Conservation (phyloP, 2,888 invertebrate genomes). For the Busseola fusca region DNA sequence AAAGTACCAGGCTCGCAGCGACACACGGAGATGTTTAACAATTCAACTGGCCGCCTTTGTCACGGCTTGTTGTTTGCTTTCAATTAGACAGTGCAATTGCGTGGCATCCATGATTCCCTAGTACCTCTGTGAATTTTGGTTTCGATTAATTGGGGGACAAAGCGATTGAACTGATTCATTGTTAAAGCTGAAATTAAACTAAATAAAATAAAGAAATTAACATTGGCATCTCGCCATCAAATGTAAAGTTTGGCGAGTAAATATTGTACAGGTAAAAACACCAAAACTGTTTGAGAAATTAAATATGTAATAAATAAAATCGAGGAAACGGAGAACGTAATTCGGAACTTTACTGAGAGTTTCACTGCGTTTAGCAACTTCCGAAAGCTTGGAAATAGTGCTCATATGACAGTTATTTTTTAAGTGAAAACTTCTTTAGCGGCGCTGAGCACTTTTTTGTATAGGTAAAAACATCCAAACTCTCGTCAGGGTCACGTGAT, state of each 20-base stretch:
- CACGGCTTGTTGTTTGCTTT: conserved; percentile 65
- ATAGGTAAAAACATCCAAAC: no score
- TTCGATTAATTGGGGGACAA: conserved; percentile 37
- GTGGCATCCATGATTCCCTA: conserved; percentile 48
- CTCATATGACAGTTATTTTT: no score
- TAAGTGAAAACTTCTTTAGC: no score
- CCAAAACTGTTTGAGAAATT: no score
- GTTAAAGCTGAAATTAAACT: not conserved
- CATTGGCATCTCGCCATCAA: no score
- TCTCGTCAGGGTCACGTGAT: no score
- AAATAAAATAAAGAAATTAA: not conserved
- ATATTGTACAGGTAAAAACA: no score
- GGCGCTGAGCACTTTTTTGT: no score
- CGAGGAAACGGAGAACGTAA: not conserved
- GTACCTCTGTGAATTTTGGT: conserved; percentile 49
- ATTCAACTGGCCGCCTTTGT: conserved; percentile 62
- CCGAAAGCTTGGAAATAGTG: not conserved
- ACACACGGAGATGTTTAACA: conserved; percentile 63
- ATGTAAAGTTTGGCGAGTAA: no score
- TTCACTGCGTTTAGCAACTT: not conserved
- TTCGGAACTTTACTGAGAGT: not conserved
- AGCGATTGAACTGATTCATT: conserved; percentile 9
- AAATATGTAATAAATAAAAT: not conserved
- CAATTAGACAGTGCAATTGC: conserved; percentile 66
- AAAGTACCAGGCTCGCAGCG: conserved; percentile 54